Conservation (phyloP, 2,113 vertebrate genomes). For the Carettochelys insculpta region DNA sequence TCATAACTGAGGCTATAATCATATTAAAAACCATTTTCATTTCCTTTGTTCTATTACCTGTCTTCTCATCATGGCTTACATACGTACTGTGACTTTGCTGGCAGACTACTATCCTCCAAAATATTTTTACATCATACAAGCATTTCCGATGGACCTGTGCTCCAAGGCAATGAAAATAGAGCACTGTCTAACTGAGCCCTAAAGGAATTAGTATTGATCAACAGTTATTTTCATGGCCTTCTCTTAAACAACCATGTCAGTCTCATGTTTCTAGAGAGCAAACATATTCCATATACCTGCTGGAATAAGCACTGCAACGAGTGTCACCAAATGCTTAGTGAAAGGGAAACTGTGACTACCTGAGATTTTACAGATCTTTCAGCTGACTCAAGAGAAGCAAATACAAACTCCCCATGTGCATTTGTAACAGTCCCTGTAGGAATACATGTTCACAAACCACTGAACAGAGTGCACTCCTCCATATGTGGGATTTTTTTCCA, state of each 20-base stretch:
- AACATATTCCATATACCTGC: fast-evolving
- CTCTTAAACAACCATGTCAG: background rate
- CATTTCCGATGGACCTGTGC: background rate
- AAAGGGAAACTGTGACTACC: background rate
- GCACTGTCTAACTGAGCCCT: background rate
- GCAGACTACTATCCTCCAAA: background rate
- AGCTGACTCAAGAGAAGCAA: background rate
- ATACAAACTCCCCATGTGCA: background rate
- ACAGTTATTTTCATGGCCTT: background rate
- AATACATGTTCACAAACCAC: background rate
- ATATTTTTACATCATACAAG: background rate
- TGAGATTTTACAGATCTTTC: background rate
- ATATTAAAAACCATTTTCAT: background rate
- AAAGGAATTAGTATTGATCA: background rate
- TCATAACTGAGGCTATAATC: fast-evolving
- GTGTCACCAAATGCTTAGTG: background rate
- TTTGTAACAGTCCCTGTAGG: background rate
- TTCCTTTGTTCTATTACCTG: background rate
- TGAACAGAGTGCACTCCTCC: background rate
- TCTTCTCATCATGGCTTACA: background rate
- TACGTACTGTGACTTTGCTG: background rate
- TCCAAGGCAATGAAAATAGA: background rate
- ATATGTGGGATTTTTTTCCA: background rate
- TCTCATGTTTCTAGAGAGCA: background rate
- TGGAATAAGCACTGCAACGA: background rate